A percentile compares a stretch with the other conserved stretches of the same genome.
These are phyloP conservation scores for Meiosimyza platycephala DNA, from an alignment of 2,888 invertebrate genomes.

Conservation along the genomic window DNA sequence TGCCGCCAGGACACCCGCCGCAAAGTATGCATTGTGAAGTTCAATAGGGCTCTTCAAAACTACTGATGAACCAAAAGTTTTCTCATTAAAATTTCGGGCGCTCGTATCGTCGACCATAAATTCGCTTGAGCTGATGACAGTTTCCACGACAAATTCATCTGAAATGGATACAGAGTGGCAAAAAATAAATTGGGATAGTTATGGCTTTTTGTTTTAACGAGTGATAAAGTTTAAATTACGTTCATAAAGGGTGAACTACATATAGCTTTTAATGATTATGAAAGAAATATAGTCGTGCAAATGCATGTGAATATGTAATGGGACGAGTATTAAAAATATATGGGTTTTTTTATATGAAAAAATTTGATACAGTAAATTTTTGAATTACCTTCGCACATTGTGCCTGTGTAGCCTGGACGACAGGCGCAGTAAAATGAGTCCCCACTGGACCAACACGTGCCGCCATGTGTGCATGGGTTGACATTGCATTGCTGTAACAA, in stretches of 20 bases:
- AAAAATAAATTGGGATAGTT: too few species aligned
- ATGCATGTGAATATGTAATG: background rate
- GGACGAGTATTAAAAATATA: too few species aligned
- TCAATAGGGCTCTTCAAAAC: slow-evolving; percentile 70
- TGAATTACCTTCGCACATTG: slow-evolving; percentile 79
- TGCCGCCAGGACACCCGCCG: slow-evolving; percentile 80
- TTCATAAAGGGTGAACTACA: background rate
- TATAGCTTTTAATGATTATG: background rate
- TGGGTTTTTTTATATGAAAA: background rate
- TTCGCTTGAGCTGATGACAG: slow-evolving; percentile 71
- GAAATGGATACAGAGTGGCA: slow-evolving; percentile 47
- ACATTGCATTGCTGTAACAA: slow-evolving; percentile 74
- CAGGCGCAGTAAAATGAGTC: slow-evolving; percentile 85
- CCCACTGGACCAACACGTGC: slow-evolving; percentile 81
- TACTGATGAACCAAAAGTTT: slow-evolving; percentile 66
- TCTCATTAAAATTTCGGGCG: slow-evolving; percentile 67
- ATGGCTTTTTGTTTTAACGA: too few species aligned
- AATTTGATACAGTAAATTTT: background rate
- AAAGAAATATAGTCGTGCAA: background rate
- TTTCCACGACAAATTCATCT: slow-evolving; percentile 80
- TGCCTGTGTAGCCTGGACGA: slow-evolving; percentile 81
- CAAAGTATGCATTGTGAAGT: slow-evolving; percentile 82
- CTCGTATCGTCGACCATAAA: slow-evolving; percentile 67
- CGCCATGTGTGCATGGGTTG: slow-evolving; percentile 80
- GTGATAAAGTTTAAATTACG: too few species aligned